Evolutionary conservation across 2,113 vertebrate species (phyloP).

Genomic region (Oreamnos americanus): DNA sequence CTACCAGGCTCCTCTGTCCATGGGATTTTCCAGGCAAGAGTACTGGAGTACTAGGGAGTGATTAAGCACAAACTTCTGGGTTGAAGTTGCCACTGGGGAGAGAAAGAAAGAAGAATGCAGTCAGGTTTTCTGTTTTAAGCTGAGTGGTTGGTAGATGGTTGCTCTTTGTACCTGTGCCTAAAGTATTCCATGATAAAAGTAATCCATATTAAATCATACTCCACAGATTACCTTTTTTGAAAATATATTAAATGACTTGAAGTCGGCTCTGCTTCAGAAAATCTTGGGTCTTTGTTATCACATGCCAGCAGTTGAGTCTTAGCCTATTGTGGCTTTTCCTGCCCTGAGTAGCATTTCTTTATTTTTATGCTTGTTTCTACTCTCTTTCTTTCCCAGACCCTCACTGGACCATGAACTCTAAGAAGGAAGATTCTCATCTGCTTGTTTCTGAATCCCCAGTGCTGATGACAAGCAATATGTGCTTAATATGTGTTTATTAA

Average conservation of each 20-base stretch:
- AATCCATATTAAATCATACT: neutral
- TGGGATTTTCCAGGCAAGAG: no score
- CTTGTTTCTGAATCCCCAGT: neutral
- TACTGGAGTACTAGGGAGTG: neutral
- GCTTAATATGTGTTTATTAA: constrained; percentile 28
- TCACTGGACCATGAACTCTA: neutral
- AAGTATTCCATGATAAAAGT: constrained; percentile 19
- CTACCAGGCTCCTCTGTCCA: no score
- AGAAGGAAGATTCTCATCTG: neutral
- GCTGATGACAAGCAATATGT: neutral
- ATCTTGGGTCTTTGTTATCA: neutral
- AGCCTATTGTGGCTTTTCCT: neutral
- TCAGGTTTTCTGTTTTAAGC: neutral
- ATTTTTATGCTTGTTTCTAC: neutral
- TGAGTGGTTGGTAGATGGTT: neutral
- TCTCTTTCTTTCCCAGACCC: neutral
- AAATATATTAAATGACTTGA: neutral
- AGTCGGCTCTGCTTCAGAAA: neutral
- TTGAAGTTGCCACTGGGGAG: neutral
- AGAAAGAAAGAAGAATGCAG: neutral
- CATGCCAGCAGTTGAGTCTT: neutral
- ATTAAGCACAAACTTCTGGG: neutral
- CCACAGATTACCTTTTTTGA: neutral
- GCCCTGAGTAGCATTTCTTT: neutral
- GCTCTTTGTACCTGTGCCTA: neutral